Percentiles rank a stretch among this genome's conserved stretches.
phyloP scores from a whole-genome alignment of 2,113 vertebrate species.

The Australoheros scitulus region DNA sequence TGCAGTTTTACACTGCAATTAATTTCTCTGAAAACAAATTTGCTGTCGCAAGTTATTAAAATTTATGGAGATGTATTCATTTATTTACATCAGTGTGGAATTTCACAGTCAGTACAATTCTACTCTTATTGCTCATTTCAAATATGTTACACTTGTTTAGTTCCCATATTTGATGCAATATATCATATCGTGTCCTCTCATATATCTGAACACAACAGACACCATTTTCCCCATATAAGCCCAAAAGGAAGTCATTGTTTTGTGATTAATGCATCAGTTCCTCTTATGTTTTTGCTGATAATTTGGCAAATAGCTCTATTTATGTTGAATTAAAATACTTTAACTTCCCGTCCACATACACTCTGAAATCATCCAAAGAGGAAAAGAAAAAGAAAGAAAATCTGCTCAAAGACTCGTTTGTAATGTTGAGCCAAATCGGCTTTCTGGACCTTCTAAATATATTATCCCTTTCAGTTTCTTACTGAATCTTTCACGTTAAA shows the following conservation, averaged over 20 bases:
- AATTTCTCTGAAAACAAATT: background rate
- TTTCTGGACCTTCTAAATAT: background rate
- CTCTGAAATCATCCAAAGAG: background rate
- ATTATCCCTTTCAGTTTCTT: background rate
- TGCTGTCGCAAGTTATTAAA: background rate
- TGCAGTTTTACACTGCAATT: background rate
- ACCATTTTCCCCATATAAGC: background rate
- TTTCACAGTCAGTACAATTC: too few relatives aligned
- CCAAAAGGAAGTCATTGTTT: background rate
- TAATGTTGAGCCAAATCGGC: background rate
- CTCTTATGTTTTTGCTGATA: background rate
- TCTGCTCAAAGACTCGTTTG: background rate
- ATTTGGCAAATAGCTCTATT: background rate
- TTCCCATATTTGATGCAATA: too few relatives aligned
- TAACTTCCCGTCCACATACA: background rate
- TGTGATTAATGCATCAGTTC: background rate
- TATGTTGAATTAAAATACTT: background rate
- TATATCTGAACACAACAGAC: background rate
- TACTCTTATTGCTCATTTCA: too few relatives aligned
- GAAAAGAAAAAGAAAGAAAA: too few relatives aligned
- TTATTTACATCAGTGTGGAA: too few relatives aligned
- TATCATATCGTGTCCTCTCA: background rate
- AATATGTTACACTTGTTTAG: background rate
- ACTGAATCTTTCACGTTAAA: constrained; percentile 9
- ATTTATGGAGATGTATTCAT: too few relatives aligned